Evolutionary conservation across 2,113 vertebrate species (phyloP), one percentile per base, ranked within the genome.

Genomic region (Cygnus atratus): DNA sequence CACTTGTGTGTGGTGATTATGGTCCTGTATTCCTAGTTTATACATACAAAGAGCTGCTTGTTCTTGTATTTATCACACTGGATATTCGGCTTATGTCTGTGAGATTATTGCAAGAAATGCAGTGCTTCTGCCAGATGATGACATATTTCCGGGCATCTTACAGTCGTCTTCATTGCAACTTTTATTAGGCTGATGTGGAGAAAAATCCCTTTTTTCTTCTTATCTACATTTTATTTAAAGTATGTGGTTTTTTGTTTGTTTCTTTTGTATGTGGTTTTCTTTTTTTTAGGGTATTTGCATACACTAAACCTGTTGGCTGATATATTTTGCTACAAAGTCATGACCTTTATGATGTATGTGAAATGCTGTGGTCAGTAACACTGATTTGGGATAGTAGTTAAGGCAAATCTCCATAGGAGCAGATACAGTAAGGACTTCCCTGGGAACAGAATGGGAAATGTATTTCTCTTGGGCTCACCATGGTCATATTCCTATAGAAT

Each of bases 291-390:
- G 6, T 75, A 54, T 87, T 87, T 80, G 39, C 17, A 4, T 25
- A 79, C 17, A 25, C 25, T 63, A 22, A 66, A 4, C 8, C 21
- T 58, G 16, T 70, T 59, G 31, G 37, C 58, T 68, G 31, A 13
- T 63, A 4, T 1, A 12, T 82, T 95, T 85, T 91, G 39, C 62
- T 75, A 35, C 31, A 76, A 61, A 89, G 24, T 71, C 15, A 29
- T 25, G 2, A 2, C 43, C 13, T 29, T 59, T 33, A 10, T 26
- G 15, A 39, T 8, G 3, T n/a, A 19, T 0, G 0, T 73, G 22
- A 68, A 43, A 25, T 6, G 21, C 28, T 75, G 44, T 59, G 35
- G 29, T 78, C 58, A 31, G 26, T 70, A 61, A 52, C 25, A 7
- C 58, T 66, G 58, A 28, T 79, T 90, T 75, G 83, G 58, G 68